Base-by-base conservation (phyloP, 2,888 invertebrate species). In the Hirtodrosophila trivittata region DNA sequence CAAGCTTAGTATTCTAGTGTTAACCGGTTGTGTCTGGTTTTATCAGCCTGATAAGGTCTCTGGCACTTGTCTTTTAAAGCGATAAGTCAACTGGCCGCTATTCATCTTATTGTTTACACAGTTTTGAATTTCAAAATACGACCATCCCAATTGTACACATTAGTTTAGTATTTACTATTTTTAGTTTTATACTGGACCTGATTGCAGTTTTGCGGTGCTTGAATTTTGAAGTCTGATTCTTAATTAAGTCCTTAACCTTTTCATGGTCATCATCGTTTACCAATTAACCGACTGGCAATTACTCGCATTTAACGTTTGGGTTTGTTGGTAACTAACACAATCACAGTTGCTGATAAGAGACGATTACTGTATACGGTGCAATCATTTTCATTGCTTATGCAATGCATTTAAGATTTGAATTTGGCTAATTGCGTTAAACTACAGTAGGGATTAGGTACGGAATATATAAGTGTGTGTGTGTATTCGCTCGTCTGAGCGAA, bases 221-320 rank as follows among this genome's bases (percentile, higher is more conserved):
- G 16, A 28, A 30, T 32, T 1, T 49, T 38, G 10, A 41, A 32
- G 41, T 37, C 21, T 5, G 13, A 25, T 1, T 39, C n/a, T 1
- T 1, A 33, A 10, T 30, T 62, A 39, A 54, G 52, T 18, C 45
- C 41, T 50, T 78, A 75, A 88, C 86, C 87, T 87, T 87, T 66
- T 62, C 51, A 16, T 70, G 75, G 66, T 62, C 51, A 16, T 70
- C 74, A 78, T 77, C 82, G 75, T 59, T 66, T 55, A 35, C 6
- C 42, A 42, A 45, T 60, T 67, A 50, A 52, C 64, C 55, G 39
- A 26, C 32, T 35, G 25, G 16, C 13, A 30, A 35, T 21, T 21
- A 21, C 2, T 3, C 26, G 32, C 42, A 67, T 51, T 55, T 13
- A 9, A 10, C 9, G 28, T n/a, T 42, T 4, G 8, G 30, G 12